phyloP scores from a whole-genome alignment of 2,113 vertebrate species.

The Pardalotus punctatus region DNA sequence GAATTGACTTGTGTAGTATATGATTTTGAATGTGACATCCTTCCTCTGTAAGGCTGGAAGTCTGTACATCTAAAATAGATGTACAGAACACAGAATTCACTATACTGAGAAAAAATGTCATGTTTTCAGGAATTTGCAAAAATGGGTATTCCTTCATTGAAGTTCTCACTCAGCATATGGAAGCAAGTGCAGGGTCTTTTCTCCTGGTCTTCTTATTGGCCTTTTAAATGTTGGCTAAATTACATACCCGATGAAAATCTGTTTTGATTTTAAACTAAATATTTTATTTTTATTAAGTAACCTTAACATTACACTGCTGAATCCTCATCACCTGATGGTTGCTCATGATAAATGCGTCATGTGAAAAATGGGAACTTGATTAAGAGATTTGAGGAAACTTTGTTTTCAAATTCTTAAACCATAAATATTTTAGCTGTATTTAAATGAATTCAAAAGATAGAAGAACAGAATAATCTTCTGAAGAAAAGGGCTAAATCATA shows the following conservation, averaged over 20 bases:
- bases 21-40: not conserved
- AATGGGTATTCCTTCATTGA: not conserved
- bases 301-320: not conserved
- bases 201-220: not conserved
- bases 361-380: not conserved
- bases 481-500: not conserved
- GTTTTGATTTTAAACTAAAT: not conserved
- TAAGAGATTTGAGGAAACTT: not conserved
- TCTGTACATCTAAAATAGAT: rapidly evolving
- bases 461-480: not conserved
- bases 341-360: not conserved
- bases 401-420: not conserved
- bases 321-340: not conserved
- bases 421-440: not conserved
- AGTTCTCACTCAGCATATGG: not conserved
- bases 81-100: not conserved
- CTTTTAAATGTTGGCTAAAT: not conserved
- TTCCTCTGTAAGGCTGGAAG: not conserved
- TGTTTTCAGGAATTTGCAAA: not conserved
- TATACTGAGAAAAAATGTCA: not conserved
- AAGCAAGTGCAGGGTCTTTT: not conserved
- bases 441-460: not conserved
- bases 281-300: not conserved
- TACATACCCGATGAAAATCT: not conserved
- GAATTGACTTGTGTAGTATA: not conserved